Percentiles rank a stretch among this genome's conserved stretches.
Evolutionary conservation across 2,888 invertebrate genomes (phyloP).

Genomic region (Pristionchus exspectatus): DNA sequence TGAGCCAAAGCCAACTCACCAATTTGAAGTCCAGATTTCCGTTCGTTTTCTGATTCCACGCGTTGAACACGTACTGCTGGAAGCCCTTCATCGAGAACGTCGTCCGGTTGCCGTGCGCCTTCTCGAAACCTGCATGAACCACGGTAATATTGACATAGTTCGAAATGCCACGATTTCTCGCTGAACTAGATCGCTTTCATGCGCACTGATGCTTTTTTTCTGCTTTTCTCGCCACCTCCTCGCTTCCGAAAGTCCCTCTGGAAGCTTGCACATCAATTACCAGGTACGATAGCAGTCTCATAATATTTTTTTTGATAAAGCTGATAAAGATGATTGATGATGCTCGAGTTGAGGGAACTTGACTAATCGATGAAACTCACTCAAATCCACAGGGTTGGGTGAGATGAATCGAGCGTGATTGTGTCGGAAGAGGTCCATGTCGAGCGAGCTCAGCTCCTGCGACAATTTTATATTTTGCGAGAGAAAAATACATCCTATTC

Average conservation of each 20-base stretch:
- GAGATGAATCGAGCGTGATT: constrained; percentile 78
- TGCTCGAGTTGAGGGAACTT: not conserved
- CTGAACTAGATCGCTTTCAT: no score
- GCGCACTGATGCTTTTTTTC: no score
- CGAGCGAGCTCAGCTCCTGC: constrained; percentile 75
- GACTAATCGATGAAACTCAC: constrained; percentile 63
- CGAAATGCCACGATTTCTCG: no score
- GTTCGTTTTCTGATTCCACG: constrained; percentile 65
- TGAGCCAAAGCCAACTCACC: constrained; percentile 57
- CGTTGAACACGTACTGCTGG: constrained; percentile 60
- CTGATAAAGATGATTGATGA: constrained; percentile 28
- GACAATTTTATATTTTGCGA: not conserved
- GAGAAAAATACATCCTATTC: no score
- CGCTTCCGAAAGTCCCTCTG: no score
- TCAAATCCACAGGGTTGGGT: constrained; percentile 71
- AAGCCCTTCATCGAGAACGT: constrained; percentile 68
- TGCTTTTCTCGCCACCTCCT: no score
- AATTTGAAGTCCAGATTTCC: constrained; percentile 62
- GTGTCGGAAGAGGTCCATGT: constrained; percentile 78
- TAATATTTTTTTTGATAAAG: no score
- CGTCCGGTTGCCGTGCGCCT: not conserved
- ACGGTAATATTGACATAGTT: no score
- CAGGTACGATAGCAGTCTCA: no score
- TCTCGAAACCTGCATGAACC: constrained; percentile 36
- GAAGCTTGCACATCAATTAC: no score